Evolutionary conservation across 2,797 vertebrate genomes (phyloP).

Genomic region (Vespertilio murinus): DNA sequence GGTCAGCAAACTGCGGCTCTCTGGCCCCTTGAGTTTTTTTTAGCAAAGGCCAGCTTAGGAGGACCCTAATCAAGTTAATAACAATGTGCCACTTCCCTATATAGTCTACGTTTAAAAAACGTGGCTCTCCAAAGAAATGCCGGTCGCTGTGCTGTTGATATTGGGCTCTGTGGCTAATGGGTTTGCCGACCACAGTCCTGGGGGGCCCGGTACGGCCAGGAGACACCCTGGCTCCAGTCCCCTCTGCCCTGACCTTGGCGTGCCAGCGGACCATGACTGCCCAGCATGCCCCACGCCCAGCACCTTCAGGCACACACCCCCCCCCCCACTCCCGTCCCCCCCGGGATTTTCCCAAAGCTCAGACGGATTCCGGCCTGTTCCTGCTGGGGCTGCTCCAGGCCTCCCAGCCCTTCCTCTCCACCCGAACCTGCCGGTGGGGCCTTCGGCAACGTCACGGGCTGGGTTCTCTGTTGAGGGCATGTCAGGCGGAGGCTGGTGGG

Average conservation of each 20-base stretch:
- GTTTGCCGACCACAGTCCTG: too few relatives aligned
- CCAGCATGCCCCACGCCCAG: neutral
- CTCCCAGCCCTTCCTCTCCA: neutral
- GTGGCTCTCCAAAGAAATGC: too few relatives aligned
- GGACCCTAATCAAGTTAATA: too few relatives aligned
- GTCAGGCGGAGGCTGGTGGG: neutral
- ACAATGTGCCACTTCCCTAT: too few relatives aligned
- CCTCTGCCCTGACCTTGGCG: neutral
- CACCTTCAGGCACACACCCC: neutral
- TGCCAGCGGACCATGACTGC: neutral
- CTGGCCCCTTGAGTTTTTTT: too few relatives aligned
- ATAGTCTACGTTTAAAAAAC: too few relatives aligned
- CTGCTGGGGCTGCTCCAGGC: too few relatives aligned
- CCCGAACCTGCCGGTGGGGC: neutral
- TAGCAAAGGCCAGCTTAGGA: too few relatives aligned
- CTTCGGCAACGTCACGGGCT: neutral
- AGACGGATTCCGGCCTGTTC: neutral
- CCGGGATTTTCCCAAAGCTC: neutral
- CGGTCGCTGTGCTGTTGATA: too few relatives aligned
- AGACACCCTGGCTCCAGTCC: rapidly evolving
- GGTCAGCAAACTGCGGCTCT: too few relatives aligned
- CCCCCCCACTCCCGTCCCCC: rapidly evolving
- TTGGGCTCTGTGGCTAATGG: too few relatives aligned
- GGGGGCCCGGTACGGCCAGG: neutral
- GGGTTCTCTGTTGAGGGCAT: neutral